phyloP scores from a whole-genome alignment of 2,797 vertebrate species.

The Argentina silus region DNA sequence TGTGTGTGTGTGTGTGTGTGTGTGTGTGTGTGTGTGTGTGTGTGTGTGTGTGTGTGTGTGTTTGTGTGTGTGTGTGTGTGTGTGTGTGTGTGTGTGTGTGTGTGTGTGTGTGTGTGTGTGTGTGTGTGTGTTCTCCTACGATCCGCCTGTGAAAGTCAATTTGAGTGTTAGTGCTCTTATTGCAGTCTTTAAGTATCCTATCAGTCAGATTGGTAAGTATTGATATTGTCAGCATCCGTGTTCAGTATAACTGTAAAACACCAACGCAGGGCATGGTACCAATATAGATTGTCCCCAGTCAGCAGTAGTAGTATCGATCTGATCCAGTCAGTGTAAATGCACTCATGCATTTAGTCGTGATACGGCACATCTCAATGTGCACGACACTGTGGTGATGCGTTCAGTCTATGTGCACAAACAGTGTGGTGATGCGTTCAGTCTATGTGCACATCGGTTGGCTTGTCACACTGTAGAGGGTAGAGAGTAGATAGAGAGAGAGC shows the following conservation, averaged over 20 bases:
- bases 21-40: slow-evolving; percentile 32
- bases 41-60: neutral
- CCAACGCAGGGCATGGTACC: slow-evolving; percentile 32
- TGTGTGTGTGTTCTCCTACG: slow-evolving; percentile 40
- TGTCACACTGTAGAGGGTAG: neutral
- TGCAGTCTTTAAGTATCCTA: slow-evolving; percentile 41
- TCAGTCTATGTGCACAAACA: slow-evolving; percentile 46
- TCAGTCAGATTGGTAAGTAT: slow-evolving; percentile 32
- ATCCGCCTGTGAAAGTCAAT: slow-evolving; percentile 32
- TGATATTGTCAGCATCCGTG: slow-evolving; percentile 34
- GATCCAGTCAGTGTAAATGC: slow-evolving; percentile 44
- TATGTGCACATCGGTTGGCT: neutral
- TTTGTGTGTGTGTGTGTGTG: no score
- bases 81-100: no score
- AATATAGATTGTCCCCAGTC: slow-evolving; percentile 50
- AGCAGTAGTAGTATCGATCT: slow-evolving; percentile 23
- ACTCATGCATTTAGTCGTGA: slow-evolving; percentile 30
- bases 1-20: slow-evolving; percentile 39
- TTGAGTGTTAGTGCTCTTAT: slow-evolving; percentile 26
- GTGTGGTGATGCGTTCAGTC: neutral
- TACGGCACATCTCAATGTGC: slow-evolving; percentile 50
- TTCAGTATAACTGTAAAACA: slow-evolving; percentile 36
- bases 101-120: slow-evolving; percentile 17
- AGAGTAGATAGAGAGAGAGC: neutral
- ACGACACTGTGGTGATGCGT: slow-evolving; percentile 35